These are phyloP conservation scores for Steatocranus sp. DNA, from an alignment of 2,797 vertebrate species.

Conservation along the genomic window DNA sequence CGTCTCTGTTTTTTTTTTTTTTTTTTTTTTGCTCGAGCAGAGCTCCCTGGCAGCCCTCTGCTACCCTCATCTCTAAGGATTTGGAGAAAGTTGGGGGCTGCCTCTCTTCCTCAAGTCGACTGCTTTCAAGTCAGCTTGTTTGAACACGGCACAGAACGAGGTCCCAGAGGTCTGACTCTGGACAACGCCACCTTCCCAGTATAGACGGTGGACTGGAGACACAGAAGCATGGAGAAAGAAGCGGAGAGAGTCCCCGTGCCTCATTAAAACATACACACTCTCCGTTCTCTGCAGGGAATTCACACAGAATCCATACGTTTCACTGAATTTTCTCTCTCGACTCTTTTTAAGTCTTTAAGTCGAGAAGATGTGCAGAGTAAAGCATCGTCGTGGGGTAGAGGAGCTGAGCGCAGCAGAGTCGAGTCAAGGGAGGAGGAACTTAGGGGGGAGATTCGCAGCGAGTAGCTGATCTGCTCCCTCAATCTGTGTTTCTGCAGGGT, in stretches of 20 bases:
- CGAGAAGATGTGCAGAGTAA: constrained; percentile 52
- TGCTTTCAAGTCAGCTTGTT: constrained; percentile 62
- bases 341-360: constrained; percentile 66
- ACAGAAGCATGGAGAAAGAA: constrained; percentile 15
- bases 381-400: constrained; percentile 46
- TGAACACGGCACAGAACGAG: constrained; percentile 50
- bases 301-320: constrained; percentile 54
- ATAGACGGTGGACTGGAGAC: constrained; percentile 18
- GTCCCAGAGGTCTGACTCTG: constrained; percentile 51
- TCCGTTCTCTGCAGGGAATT: constrained; percentile 48
- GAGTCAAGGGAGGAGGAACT: constrained; percentile 8
- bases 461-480: constrained; percentile 58
- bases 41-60: constrained; percentile 55
- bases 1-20: no score
- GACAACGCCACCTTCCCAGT: constrained; percentile 51
- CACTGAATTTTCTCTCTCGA: constrained; percentile 46
- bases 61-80: constrained; percentile 62
- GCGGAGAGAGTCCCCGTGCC: background rate
- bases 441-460: background rate
- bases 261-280: constrained; percentile 67
- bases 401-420: constrained; percentile 59
- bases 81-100: constrained; percentile 54
- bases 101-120: constrained; percentile 52
- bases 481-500: constrained; percentile 66
- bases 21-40: constrained; percentile 10